Evolutionary conservation across 2,888 invertebrate species (phyloP), one percentile per base, ranked within the genome.

Genomic region (Agrochola macilenta): DNA sequence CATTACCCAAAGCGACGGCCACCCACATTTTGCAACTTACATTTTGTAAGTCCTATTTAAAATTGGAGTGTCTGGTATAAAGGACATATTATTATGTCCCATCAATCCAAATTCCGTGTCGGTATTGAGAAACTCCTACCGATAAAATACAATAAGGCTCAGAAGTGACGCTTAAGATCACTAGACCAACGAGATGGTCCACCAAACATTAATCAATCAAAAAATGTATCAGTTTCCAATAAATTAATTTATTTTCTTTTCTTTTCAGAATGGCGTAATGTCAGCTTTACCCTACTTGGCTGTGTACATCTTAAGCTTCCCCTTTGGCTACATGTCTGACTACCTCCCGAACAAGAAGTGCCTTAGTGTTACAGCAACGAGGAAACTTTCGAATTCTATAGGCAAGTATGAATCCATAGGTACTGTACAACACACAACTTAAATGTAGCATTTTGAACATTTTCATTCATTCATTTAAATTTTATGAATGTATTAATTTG

Each of bases 231-330:
- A 39, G 12, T 43, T 23, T 11, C 5, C 7, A 54, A 54, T 54
- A n/a, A 66, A 26, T 30, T 14, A 54, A 35, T 52, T 17, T 54
- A 23, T 20, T 1, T 30, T 65, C 58, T 20, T 1, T 30, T 65
- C 58, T 70, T 63, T 79, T 54, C 91, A 97, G 97, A 98, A 98
- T 89, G 98, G 98, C 1, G 85, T 97, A 5, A 93, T 98, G 43
- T 98, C 98, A 9, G 97, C 98, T 0, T 89, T 98, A 20, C 98
- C 98, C 0, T 98, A 98, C 90, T 92, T 98, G 39, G 96, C 96
- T 0, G 97, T 98, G 93, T 98, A 98, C 96, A 72, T 98, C 12
- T 90, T 98, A 75, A 81, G 93, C 49, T 92, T 94, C 69, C 93
- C 91, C 0, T 84, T 91, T 9, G 93, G 93, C 2, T 90, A 84